Percentiles rank a stretch among this genome's conserved stretches.
Evolutionary conservation across 2,888 invertebrate genomes (phyloP).

Genomic region (Dasypolia templi): DNA sequence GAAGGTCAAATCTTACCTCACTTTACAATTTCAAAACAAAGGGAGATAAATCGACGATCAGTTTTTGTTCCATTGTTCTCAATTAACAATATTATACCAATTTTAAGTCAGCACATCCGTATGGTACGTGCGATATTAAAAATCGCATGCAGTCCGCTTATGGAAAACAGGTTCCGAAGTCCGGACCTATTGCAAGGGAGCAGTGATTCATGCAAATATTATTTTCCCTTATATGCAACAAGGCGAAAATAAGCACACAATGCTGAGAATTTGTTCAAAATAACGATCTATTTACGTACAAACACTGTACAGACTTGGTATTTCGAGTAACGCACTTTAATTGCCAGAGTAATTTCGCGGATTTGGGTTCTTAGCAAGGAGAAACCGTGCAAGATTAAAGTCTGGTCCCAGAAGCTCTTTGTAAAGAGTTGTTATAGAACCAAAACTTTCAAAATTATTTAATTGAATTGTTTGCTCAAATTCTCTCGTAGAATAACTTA

Average conservation of each 20-base stretch:
- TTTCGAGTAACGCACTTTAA: slow-evolving; percentile 64
- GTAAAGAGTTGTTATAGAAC: slow-evolving; percentile 14
- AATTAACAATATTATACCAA: slow-evolving; percentile 60
- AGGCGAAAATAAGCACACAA: slow-evolving; percentile 67
- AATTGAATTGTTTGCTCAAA: background rate
- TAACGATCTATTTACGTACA: slow-evolving; percentile 71
- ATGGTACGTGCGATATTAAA: slow-evolving; percentile 55
- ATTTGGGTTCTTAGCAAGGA: slow-evolving; percentile 47
- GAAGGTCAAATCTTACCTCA: slow-evolving; percentile 26
- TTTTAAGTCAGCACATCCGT: slow-evolving; percentile 48
- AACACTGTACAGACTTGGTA: slow-evolving; percentile 66
- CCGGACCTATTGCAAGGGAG: slow-evolving; percentile 51
- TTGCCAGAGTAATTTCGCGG: slow-evolving; percentile 51
- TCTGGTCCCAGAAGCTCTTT: slow-evolving; percentile 15
- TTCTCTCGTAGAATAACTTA: slow-evolving; percentile 1
- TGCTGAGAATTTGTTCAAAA: slow-evolving; percentile 68
- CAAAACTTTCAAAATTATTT: slow-evolving; percentile 8
- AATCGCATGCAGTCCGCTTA: slow-evolving; percentile 46
- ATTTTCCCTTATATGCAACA: slow-evolving; percentile 69
- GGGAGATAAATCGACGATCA: slow-evolving; percentile 54
- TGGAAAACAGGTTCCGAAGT: slow-evolving; percentile 65
- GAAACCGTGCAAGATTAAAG: slow-evolving; percentile 33
- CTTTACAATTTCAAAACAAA: slow-evolving; percentile 54
- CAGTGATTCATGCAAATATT: slow-evolving; percentile 69
- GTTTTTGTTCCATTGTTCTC: slow-evolving; percentile 74